Percentiles rank a stretch among this genome's conserved stretches.
Conservation (phyloP, 2,113 vertebrate species). For the Tragelaphus buxtoni region DNA sequence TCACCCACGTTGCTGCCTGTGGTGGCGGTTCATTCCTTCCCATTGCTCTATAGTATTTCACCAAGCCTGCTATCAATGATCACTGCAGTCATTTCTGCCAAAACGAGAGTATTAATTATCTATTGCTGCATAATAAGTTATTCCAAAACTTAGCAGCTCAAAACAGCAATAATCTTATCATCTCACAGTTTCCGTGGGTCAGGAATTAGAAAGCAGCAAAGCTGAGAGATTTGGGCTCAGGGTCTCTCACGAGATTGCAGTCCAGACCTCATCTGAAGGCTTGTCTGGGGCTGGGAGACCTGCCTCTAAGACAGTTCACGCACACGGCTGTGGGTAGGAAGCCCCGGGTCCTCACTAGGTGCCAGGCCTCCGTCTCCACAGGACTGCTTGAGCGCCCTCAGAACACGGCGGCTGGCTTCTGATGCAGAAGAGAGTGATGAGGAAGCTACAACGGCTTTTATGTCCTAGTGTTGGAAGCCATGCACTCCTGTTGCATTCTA, state of each 20-base stretch:
- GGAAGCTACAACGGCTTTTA: background rate
- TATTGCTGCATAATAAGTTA: background rate
- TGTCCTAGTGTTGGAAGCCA: background rate
- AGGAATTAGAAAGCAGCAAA: background rate
- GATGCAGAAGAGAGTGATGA: background rate
- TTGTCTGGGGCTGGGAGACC: background rate
- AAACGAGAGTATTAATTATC: background rate
- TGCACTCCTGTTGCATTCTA: background rate
- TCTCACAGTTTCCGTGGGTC: background rate
- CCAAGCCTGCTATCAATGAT: background rate
- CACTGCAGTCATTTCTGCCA: constrained; percentile 7
- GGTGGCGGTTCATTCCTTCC: rapidly evolving
- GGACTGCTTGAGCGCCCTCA: background rate
- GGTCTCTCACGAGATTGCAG: background rate
- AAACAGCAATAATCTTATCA: background rate
- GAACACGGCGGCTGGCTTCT: background rate
- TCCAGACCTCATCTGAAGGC: background rate
- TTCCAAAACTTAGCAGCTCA: background rate
- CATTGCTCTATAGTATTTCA: rapidly evolving
- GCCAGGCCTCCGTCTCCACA: background rate
- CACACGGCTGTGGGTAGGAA: background rate
- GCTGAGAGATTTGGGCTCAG: background rate
- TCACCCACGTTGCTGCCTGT: rapidly evolving
- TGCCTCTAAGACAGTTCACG: background rate
- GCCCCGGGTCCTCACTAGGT: background rate